Conservation (phyloP, 2,888 invertebrate genomes). For the Athalia circularis region DNA sequence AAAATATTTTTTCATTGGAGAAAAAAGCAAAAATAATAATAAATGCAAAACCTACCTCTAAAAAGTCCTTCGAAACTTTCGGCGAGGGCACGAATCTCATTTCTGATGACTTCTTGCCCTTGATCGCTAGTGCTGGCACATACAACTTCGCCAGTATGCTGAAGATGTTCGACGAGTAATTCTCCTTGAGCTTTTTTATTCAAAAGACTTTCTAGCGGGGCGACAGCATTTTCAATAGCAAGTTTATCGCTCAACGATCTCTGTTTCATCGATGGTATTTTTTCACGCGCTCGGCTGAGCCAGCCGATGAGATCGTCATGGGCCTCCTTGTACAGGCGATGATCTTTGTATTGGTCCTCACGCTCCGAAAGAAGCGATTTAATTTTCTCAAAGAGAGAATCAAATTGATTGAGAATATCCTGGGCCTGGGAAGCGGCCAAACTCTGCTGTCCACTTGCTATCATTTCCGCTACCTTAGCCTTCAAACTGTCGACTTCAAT, state of each 20-base stretch:
- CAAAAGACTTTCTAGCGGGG: constrained; percentile 88
- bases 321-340: constrained; percentile 92
- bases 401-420: constrained; percentile 89
- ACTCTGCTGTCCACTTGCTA: constrained; percentile 89
- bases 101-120: constrained; percentile 87
- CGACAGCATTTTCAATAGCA: constrained; percentile 91
- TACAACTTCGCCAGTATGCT: constrained; percentile 91
- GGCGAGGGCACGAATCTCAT: constrained; percentile 89
- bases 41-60: constrained; percentile 74
- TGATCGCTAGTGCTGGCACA: constrained; percentile 87
- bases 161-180: constrained; percentile 88
- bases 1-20: background rate
- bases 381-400: constrained; percentile 84
- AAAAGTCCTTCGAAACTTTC: constrained; percentile 91
- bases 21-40: too few species aligned
- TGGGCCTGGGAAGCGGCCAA: constrained; percentile 90
- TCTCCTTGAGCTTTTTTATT: constrained; percentile 95
- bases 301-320: constrained; percentile 92
- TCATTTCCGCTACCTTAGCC: constrained; percentile 89
- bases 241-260: constrained; percentile 90
- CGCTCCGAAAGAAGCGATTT: constrained; percentile 84
- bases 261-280: constrained; percentile 90
- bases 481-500: constrained; percentile 92
- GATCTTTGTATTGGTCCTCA: constrained; percentile 91
- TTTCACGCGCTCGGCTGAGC: constrained; percentile 91